phyloP scores from a whole-genome alignment of 2,888 invertebrate genomes.

The Trypoxylon attenuatum region DNA sequence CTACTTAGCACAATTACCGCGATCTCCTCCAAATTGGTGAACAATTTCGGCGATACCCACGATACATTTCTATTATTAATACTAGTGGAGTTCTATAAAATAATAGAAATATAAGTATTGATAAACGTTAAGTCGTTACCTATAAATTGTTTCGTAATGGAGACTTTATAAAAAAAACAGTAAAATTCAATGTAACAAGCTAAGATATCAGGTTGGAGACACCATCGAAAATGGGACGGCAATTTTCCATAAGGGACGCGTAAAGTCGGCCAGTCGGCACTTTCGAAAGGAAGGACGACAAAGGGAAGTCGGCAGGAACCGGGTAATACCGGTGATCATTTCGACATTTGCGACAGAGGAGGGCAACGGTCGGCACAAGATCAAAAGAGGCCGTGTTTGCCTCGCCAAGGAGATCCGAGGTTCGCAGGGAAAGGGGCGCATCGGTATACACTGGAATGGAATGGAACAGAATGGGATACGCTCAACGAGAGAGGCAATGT shows the following conservation, averaged over 20 bases:
- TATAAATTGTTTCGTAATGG: no score
- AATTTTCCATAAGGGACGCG: no score
- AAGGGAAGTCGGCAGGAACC: neutral
- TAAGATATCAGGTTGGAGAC: no score
- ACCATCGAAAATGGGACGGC: no score
- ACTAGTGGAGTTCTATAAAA: neutral
- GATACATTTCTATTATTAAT: neutral
- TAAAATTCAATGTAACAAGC: no score
- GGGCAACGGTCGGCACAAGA: constrained; percentile 27
- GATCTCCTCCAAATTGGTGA: neutral
- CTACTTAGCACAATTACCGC: no score
- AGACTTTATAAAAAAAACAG: no score
- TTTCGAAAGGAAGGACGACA: neutral
- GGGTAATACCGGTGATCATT: constrained; percentile 5
- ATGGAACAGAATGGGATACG: constrained; percentile 42
- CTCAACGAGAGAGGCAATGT: constrained; percentile 50
- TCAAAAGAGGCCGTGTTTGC: constrained; percentile 47
- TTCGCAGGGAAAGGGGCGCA: constrained; percentile 32
- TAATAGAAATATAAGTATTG: neutral
- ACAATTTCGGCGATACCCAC: no score
- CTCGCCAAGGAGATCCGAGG: constrained; percentile 33
- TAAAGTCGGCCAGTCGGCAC: neutral
- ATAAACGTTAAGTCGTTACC: neutral
- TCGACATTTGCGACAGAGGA: constrained; percentile 5
- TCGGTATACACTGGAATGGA: constrained; percentile 26